Evolutionary conservation across 2,888 invertebrate genomes (phyloP).

Genomic region (Anoncus sp.): DNA sequence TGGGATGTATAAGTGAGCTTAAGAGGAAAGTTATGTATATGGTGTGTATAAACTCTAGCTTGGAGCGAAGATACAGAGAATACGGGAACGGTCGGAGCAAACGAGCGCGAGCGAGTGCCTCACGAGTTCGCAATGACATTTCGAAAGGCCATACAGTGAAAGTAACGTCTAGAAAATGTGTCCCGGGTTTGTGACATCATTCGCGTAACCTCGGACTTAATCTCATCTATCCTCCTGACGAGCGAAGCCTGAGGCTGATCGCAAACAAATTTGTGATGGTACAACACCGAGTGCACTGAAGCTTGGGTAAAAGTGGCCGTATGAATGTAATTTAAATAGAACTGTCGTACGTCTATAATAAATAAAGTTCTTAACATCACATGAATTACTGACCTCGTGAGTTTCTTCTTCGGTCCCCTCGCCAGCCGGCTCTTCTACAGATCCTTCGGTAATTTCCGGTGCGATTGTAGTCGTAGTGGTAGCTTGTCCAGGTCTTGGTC

Average conservation of each 20-base stretch:
- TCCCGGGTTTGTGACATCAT: conserved; percentile 66
- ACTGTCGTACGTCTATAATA: too few species aligned
- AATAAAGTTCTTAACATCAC: background rate
- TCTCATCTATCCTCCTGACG: conserved; percentile 52
- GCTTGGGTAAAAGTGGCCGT: conserved; percentile 2
- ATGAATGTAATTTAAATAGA: background rate
- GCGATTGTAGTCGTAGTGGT: conserved; percentile 83
- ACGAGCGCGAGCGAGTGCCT: conserved; percentile 46
- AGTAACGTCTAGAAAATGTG: conserved; percentile 69
- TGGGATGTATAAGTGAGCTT: conserved; percentile 26
- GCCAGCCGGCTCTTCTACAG: conserved; percentile 79
- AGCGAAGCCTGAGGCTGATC: conserved; percentile 33
- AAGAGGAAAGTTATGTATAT: conserved; percentile 31
- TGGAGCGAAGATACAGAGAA: conserved; percentile 6
- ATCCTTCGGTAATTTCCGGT: conserved; percentile 71
- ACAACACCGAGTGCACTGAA: conserved; percentile 3
- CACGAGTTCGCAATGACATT: conserved; percentile 75
- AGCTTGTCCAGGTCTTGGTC: conserved; percentile 83
- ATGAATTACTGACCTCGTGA: conserved; percentile 75
- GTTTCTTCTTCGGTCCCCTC: conserved; percentile 81
- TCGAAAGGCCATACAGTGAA: conserved; percentile 80
- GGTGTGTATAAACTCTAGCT: background rate
- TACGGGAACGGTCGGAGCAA: conserved; percentile 9
- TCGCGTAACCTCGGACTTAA: conserved; percentile 68
- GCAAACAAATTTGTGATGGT: conserved; percentile 14